Evolutionary conservation across 2,888 invertebrate genomes (phyloP).

Genomic region (Cheilosia grossa): DNA sequence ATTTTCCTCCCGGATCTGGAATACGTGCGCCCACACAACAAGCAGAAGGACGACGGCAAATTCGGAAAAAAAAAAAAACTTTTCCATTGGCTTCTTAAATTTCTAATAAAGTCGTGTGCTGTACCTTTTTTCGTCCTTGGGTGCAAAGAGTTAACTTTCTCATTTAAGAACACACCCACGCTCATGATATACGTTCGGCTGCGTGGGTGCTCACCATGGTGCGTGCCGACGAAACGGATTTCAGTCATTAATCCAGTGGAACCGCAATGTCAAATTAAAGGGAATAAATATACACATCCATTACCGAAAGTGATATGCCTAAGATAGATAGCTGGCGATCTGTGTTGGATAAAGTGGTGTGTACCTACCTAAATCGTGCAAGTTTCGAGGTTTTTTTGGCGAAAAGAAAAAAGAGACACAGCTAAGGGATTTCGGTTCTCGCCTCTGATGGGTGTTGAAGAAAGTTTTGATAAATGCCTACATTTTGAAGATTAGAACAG

Average conservation of each 20-base stretch:
- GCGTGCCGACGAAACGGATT: background rate
- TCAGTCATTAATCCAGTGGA: slow-evolving; percentile 25
- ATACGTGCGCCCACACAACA: slow-evolving; percentile 4
- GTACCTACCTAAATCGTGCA: no score
- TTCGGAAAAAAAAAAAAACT: slow-evolving; percentile 7
- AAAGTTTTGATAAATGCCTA: no score
- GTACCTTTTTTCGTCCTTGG: slow-evolving; percentile 7
- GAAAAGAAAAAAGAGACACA: no score
- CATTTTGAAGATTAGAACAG: no score
- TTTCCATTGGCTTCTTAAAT: slow-evolving; percentile 15
- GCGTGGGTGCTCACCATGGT: slow-evolving; percentile 1
- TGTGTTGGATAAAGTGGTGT: no score
- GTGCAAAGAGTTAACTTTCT: slow-evolving; percentile 24
- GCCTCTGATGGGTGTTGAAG: no score
- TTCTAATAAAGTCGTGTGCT: slow-evolving; percentile 12
- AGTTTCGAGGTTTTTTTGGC: no score
- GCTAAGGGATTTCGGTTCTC: no score
- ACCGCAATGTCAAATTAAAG: slow-evolving; percentile 23
- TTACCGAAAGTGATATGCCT: slow-evolving; percentile 11
- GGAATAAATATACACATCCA: slow-evolving; percentile 23
- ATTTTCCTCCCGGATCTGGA: background rate
- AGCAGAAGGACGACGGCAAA: background rate
- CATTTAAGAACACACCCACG: slow-evolving; percentile 2
- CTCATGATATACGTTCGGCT: background rate
- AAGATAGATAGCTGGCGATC: background rate